phyloP scores from a whole-genome alignment of 2,888 invertebrate genomes.

The Dilophus febrilis region DNA sequence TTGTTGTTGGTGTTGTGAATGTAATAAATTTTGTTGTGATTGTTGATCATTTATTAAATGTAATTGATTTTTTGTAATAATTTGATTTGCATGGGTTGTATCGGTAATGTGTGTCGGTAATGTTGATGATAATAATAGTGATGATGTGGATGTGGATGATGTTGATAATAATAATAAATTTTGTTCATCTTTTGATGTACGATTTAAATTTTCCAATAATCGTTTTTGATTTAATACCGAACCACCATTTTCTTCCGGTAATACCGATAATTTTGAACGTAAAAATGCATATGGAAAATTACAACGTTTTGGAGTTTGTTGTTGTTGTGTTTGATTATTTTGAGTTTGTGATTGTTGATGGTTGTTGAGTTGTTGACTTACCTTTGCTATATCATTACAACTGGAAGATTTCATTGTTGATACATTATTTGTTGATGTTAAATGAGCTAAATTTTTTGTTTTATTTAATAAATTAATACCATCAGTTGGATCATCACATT shows the following conservation, averaged over 20 bases:
- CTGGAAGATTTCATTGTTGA: conserved; percentile 49
- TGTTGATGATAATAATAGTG: no score
- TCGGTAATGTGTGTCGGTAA: no score
- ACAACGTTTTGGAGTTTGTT: conserved; percentile 36
- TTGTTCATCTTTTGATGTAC: conserved; percentile 6
- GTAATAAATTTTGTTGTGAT: neutral
- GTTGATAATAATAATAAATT: no score
- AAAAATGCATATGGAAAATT: conserved; percentile 64
- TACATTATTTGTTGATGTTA: conserved; percentile 12
- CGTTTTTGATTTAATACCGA: conserved; percentile 34
- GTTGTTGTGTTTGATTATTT: no score
- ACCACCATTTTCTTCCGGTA: conserved; percentile 52
- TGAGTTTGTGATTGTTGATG: no score
- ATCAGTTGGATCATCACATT: conserved; percentile 66
- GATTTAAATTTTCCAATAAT: conserved; percentile 13
- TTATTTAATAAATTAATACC: conserved; percentile 36
- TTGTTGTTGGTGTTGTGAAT: neutral
- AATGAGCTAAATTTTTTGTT: conserved; percentile 22
- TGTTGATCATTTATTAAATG: no score
- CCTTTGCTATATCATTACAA: conserved; percentile 52
- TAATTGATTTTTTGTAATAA: no score
- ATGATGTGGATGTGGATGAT: no score
- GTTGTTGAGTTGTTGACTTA: conserved; percentile 34
- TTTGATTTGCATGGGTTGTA: no score
- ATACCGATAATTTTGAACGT: conserved; percentile 55